phyloP scores from a whole-genome alignment of 2,113 vertebrate species.

The Seriola quinqueradiata region DNA sequence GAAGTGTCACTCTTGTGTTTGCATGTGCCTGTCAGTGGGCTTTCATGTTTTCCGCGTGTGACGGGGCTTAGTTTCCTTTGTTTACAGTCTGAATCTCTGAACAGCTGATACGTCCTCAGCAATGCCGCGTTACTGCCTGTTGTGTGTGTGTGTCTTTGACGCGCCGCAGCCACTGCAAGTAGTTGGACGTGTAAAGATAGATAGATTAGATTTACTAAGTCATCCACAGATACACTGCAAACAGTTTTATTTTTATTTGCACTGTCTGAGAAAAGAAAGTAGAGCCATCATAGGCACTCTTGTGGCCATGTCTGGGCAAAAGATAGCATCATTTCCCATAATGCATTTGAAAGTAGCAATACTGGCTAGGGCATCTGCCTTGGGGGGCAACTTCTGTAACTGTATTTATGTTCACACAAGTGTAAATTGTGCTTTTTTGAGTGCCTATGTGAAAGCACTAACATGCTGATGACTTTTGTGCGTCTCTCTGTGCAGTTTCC shows the following conservation, averaged over 20 bases:
- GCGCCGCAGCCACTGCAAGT: constrained; percentile 34
- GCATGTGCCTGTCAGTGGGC: constrained; percentile 5
- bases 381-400: background rate
- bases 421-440: constrained; percentile 23
- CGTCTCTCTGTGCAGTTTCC: constrained; percentile 82
- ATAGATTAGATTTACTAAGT: constrained; percentile 5
- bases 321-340: background rate
- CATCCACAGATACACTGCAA: background rate
- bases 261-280: background rate
- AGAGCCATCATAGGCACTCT: background rate
- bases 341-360: constrained; percentile 18
- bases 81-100: constrained; percentile 78
- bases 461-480: constrained; percentile 46
- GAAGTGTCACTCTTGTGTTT: constrained; percentile 16
- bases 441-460: constrained; percentile 1
- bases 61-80: constrained; percentile 73
- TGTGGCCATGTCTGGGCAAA: constrained; percentile 5
- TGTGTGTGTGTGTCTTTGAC: constrained; percentile 49
- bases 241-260: background rate
- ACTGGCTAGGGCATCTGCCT: background rate
- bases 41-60: constrained; percentile 14
- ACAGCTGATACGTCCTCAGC: constrained; percentile 76
- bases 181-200: background rate
- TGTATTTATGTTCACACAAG: background rate
- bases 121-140: constrained; percentile 53